Base-by-base conservation (phyloP, 2,888 invertebrate genomes). In the Hirtodrosophila histrioides region DNA sequence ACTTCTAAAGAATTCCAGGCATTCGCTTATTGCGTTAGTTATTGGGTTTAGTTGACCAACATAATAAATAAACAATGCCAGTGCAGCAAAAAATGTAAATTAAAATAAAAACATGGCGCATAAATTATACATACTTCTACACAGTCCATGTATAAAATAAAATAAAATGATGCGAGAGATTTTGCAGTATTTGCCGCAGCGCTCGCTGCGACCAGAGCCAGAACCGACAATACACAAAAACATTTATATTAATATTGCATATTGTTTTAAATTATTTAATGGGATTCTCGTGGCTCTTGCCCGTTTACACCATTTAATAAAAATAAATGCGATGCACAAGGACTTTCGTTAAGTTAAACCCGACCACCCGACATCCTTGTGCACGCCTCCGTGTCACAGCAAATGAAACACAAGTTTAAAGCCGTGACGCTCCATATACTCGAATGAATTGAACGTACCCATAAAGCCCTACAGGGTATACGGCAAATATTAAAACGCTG, bases 251-350 rank as follows among this genome's bases (percentile, higher is more conserved):
- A 33, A 31, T 40, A 29, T 40, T 35, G 24, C 10, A 60, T 56
- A 60, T 56, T 50, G 57, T 48, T 78, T 82, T 82, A 48, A 78
- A 79, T 82, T 61, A 64, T 75, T 82, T 58, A 79, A 82, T 64
- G 41, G 39, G 33, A 12, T 23, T 60, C n/a, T 37, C 37, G 41
- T 60, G 41, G 39, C 40, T 39, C n/a, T 57, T 37, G n/a, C 7
- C 7, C 48, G 51, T 54, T 73, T 73, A 44, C 68, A 41, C 29
- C 71, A 65, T 58, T 65, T 71, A 54, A 33, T 53, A 43, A 35
- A 35, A 33, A 51, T 41, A 51, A 17, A 11, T 43, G 10, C 12
- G 35, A 24, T 45, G 17, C 37, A 56, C 46, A 10, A 40, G 39
- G 33, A 31, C 39, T 31, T 39, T 23, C 9, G 36, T 29, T 11